A percentile compares a stretch with the other conserved stretches of the same genome.
phyloP scores from a whole-genome alignment of 1,140 invertebrate species.

The Drosophila tropicalis region DNA sequence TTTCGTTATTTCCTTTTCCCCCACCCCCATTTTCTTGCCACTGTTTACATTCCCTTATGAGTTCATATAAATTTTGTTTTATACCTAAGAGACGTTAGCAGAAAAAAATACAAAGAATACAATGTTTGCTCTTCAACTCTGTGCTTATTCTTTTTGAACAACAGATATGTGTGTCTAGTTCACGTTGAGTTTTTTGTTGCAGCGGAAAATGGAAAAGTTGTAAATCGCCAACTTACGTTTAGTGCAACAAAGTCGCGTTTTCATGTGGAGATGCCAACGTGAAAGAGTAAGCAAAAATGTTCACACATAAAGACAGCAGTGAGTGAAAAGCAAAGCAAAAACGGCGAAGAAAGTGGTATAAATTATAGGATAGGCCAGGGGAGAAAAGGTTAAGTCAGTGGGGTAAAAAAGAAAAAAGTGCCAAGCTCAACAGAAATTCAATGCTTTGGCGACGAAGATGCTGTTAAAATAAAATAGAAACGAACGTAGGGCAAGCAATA shows the following conservation, averaged over 20 bases:
- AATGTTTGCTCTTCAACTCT: slow-evolving; percentile 30
- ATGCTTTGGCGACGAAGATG: slow-evolving; percentile 65
- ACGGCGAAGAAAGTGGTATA: slow-evolving; percentile 23
- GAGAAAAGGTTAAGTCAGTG: slow-evolving; percentile 50
- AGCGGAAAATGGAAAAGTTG: slow-evolving; percentile 61
- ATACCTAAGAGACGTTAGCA: slow-evolving; percentile 34
- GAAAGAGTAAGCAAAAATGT: slow-evolving; percentile 55
- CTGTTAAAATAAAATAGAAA: slow-evolving; percentile 77
- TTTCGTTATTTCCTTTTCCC: neutral
- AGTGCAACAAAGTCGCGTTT: slow-evolving; percentile 76
- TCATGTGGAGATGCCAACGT: slow-evolving; percentile 59
- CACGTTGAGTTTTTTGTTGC: neutral
- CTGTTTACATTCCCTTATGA: slow-evolving; percentile 38
- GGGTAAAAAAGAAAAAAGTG: slow-evolving; percentile 44
- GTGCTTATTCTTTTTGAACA: slow-evolving; percentile 10
- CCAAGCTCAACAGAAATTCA: slow-evolving; percentile 69
- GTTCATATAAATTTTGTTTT: slow-evolving; percentile 36
- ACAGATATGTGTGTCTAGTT: slow-evolving; percentile 31
- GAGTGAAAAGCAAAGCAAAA: neutral
- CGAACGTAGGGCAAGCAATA: slow-evolving; percentile 63
- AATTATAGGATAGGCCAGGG: neutral
- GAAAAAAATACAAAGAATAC: neutral
- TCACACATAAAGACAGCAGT: slow-evolving; percentile 32
- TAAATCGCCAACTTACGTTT: slow-evolving; percentile 73
- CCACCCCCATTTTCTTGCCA: neutral